Evolutionary conservation across 37 sponge, comb jelly and placozoan species (phyloP).

Genomic region (Crambe crambe): DNA sequence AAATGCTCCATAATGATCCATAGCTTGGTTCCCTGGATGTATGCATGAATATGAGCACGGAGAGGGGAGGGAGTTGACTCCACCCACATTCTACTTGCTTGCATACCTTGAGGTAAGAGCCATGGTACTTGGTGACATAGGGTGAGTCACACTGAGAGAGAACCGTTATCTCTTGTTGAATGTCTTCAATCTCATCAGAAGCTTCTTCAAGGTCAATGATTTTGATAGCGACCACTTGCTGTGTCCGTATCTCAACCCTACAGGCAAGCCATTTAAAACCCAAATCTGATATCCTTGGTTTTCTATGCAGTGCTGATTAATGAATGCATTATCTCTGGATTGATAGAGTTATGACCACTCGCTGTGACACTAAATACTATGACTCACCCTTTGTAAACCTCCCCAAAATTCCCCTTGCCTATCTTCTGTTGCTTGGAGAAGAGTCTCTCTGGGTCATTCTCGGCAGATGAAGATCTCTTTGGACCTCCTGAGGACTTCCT

Average conservation of each 20-base stretch:
- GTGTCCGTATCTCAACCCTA: slow-evolving; percentile 76
- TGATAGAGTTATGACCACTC: too few species aligned
- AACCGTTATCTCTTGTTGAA: slow-evolving; percentile 93
- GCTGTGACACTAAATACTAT: too few species aligned
- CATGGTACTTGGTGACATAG: slow-evolving; percentile 86
- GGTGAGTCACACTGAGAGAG: slow-evolving; percentile 96
- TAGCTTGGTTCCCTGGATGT: slow-evolving; percentile 79
- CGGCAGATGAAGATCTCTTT: slow-evolving; percentile 5
- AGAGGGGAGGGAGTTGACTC: not conserved
- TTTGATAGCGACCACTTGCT: slow-evolving; percentile 90
- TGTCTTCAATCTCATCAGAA: slow-evolving; percentile 97
- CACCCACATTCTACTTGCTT: not conserved
- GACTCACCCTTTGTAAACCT: slow-evolving; percentile 91
- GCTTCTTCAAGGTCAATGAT: slow-evolving; percentile 96
- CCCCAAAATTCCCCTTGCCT: slow-evolving; percentile 95
- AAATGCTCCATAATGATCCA: slow-evolving; percentile 98
- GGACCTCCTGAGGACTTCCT: not conserved
- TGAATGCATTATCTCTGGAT: too few species aligned
- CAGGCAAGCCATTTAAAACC: not conserved
- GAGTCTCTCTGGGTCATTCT: slow-evolving; percentile 81
- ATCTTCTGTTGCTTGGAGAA: slow-evolving; percentile 86
- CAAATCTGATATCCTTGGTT: too few species aligned
- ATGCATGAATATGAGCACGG: not conserved
- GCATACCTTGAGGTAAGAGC: slow-evolving; percentile 92
- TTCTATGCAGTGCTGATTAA: too few species aligned